These are phyloP conservation scores for Notechis scutatus DNA, from an alignment of 2,113 vertebrate species.

Conservation along the genomic window DNA sequence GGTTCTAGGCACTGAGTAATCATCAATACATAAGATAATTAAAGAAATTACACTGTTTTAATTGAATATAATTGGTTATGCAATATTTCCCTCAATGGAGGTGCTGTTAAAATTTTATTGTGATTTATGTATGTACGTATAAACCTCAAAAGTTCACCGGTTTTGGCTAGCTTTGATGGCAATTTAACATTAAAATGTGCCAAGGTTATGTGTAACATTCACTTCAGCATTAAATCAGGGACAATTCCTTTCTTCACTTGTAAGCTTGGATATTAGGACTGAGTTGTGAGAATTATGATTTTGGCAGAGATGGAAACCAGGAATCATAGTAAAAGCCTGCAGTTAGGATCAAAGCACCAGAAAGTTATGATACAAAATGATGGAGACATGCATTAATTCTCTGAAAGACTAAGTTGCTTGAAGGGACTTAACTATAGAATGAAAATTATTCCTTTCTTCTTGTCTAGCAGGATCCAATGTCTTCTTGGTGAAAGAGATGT, in stretches of 20 bases:
- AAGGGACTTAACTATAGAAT: background rate
- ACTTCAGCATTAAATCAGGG: background rate
- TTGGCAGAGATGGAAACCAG: background rate
- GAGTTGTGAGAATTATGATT: background rate
- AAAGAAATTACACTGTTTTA: background rate
- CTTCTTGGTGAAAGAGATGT: background rate
- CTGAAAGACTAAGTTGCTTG: background rate
- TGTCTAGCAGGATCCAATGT: background rate
- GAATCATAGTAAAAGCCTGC: background rate
- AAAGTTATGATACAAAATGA: background rate
- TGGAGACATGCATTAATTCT: background rate
- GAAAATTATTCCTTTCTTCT: background rate
- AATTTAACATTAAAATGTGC: background rate
- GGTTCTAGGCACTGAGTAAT: background rate
- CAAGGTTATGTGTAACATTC: background rate
- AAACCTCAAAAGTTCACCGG: background rate
- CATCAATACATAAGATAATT: background rate
- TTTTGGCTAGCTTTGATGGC: background rate
- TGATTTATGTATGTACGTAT: background rate
- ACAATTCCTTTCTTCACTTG: background rate
- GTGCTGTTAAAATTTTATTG: background rate
- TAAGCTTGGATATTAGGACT: background rate
- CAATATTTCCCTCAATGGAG: background rate
- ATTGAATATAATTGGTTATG: background rate
- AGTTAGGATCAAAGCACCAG: background rate